Conservation (phyloP, 2,888 invertebrate genomes). For the Sturmia bella region DNA sequence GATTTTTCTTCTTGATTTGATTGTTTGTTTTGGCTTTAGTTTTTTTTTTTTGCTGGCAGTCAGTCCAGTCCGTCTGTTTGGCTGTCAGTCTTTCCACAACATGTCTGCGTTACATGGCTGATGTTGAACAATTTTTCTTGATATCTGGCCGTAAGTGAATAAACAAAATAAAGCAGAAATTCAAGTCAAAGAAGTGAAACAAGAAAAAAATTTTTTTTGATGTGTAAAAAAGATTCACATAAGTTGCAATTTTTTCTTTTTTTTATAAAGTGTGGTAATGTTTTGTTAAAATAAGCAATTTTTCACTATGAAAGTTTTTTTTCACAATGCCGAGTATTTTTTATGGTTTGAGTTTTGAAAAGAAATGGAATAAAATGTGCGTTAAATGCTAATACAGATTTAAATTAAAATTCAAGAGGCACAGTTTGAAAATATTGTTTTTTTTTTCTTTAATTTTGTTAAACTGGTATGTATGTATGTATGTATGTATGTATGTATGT, state of each 20-base stretch:
- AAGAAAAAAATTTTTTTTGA: neutral
- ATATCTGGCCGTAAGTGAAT: neutral
- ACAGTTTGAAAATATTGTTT: too few species aligned
- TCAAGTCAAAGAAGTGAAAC: conserved; percentile 7
- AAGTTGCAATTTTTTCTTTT: conserved; percentile 6
- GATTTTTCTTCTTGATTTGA: conserved; percentile 40
- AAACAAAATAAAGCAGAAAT: neutral
- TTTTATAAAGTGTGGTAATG: conserved; percentile 21
- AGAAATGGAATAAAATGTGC: too few species aligned
- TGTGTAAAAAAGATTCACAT: conserved; percentile 23
- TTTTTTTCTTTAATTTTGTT: conserved; percentile 27
- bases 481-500: neutral
- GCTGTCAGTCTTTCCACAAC: conserved; percentile 30
- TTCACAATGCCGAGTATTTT: too few species aligned
- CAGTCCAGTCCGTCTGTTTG: neutral
- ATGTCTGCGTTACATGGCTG: conserved; percentile 41
- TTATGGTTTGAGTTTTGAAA: too few species aligned
- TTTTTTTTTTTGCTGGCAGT: neutral
- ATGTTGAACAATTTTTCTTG: conserved; percentile 11
- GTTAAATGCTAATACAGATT: too few species aligned
- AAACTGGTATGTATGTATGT: neutral
- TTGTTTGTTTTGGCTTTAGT: conserved; percentile 16
- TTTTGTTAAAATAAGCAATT: conserved; percentile 58
- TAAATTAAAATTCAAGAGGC: too few species aligned
- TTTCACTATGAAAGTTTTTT: conserved; percentile 51